Conservation (phyloP, 2,888 invertebrate genomes). For the Leptarthrus brevirostris region DNA sequence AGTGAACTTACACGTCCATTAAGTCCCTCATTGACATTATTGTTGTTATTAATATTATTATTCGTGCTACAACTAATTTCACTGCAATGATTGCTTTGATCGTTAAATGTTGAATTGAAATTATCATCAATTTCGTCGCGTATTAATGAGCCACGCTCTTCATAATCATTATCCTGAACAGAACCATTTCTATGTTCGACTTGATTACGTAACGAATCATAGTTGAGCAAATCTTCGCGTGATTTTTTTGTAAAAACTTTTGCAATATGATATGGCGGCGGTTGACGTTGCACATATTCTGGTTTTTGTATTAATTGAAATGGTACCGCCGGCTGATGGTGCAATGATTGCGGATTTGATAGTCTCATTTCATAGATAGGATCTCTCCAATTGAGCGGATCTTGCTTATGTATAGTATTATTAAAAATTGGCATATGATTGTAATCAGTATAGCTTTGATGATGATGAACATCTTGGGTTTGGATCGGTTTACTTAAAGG, state of each 20-base stretch:
- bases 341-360: constrained; percentile 49
- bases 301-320: constrained; percentile 49
- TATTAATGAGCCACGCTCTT: not conserved
- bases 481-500: not conserved
- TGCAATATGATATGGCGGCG: constrained; percentile 87
- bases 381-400: not conserved
- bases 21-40: not conserved
- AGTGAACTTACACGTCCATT: not conserved
- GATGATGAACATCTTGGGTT: not conserved
- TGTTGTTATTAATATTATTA: constrained; percentile 18
- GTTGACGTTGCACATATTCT: constrained; percentile 65
- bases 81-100: not conserved
- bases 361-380: constrained; percentile 28
- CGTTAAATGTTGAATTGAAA: not conserved
- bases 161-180: not conserved
- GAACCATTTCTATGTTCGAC: not conserved
- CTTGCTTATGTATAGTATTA: not conserved
- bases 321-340: constrained; percentile 56
- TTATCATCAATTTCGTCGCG: constrained; percentile 20
- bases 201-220: constrained; percentile 63
- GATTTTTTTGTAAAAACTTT: constrained; percentile 83
- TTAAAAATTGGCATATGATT: not conserved
- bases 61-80: not conserved
- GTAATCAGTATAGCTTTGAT: not conserved
- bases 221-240: constrained; percentile 63